phyloP scores from a whole-genome alignment of 2,113 vertebrate species.

The Notothenia rossii region DNA sequence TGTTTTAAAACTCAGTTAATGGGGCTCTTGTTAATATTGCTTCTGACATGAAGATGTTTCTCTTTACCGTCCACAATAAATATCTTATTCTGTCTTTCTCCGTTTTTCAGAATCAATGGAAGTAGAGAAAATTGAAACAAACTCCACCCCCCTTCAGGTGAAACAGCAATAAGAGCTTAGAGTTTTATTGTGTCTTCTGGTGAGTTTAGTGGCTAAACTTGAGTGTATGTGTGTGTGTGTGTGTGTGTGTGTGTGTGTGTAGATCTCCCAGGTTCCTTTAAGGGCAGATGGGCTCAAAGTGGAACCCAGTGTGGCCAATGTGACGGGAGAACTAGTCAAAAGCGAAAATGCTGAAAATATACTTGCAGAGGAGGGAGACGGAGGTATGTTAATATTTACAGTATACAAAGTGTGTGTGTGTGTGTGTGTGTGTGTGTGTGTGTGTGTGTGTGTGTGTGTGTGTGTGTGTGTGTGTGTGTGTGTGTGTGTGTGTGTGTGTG shows the following conservation, averaged over 20 bases:
- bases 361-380: conserved; percentile 71
- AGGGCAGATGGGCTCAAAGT: conserved; percentile 79
- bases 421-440: background rate
- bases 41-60: background rate
- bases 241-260: too few species aligned
- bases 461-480: background rate
- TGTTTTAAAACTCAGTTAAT: too few species aligned
- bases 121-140: conserved; percentile 88
- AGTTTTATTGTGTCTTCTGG: background rate
- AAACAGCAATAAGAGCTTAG: background rate
- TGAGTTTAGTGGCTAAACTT: background rate
- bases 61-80: background rate
- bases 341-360: conserved; percentile 72
- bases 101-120: conserved; percentile 83
- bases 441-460: background rate
- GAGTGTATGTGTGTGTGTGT: too few species aligned
- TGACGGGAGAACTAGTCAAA: conserved; percentile 83
- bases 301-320: conserved; percentile 76
- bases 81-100: background rate
- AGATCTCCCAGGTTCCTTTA: conserved; percentile 76
- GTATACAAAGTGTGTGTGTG: background rate
- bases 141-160: conserved; percentile 88
- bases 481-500: background rate
- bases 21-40: too few species aligned
- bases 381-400: conserved; percentile 25